phyloP scores from a whole-genome alignment of 2,797 vertebrate genomes.

The Anguilla anguilla region DNA sequence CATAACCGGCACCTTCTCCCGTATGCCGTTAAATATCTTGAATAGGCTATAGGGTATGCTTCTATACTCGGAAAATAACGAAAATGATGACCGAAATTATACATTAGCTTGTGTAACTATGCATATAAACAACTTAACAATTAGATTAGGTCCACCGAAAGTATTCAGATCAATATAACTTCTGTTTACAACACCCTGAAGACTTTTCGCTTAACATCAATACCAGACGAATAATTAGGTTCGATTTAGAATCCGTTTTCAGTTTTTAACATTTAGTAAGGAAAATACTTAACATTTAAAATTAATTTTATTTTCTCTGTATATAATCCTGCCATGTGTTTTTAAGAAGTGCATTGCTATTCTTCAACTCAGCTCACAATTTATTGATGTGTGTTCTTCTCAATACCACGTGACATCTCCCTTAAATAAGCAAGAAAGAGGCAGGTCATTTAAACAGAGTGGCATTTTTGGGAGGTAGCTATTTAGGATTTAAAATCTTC shows the following conservation, averaged over 20 bases:
- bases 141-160: background rate
- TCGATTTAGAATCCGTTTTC: background rate
- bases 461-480: background rate
- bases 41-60: background rate
- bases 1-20: background rate
- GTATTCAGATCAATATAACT: background rate
- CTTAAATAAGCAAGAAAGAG: background rate
- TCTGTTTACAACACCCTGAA: background rate
- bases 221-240: background rate
- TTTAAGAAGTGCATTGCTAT: background rate
- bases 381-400: background rate
- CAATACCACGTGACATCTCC: background rate
- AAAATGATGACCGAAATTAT: background rate
- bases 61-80: background rate
- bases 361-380: no score
- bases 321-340: background rate
- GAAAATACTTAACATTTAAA: constrained; percentile 14
- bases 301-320: background rate
- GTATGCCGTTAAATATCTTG: background rate
- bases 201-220: background rate
- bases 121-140: background rate
- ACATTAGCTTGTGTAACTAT: background rate
- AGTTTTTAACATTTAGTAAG: constrained; percentile 1
- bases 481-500: background rate
- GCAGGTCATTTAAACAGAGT: background rate